Percentiles rank a stretch among this genome's conserved stretches.
Conservation (phyloP, 2,113 vertebrate species). For the Atherinomorus stipes region DNA sequence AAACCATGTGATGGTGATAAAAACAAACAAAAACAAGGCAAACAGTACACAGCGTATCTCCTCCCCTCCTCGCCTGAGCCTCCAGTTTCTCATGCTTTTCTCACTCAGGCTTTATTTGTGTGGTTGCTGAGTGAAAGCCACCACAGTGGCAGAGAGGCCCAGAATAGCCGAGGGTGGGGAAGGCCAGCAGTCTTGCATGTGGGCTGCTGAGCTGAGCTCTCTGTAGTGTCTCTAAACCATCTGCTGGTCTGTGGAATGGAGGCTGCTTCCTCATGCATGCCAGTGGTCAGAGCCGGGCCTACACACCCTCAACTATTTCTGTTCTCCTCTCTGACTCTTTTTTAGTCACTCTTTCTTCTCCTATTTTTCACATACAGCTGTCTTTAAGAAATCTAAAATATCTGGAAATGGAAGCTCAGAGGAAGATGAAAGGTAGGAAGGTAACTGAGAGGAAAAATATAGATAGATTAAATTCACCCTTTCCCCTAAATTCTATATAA, state of each 20-base stretch:
- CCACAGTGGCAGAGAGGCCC: slow-evolving; percentile 65
- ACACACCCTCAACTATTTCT: slow-evolving; percentile 85
- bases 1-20: slow-evolving; percentile 20
- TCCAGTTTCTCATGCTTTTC: slow-evolving; percentile 59
- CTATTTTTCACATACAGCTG: slow-evolving; percentile 32
- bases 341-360: slow-evolving; percentile 45
- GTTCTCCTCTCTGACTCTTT: slow-evolving; percentile 51
- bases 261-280: slow-evolving; percentile 83
- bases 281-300: slow-evolving; percentile 81
- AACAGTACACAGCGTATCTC: slow-evolving; percentile 57
- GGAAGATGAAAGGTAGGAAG: not conserved
- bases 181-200: slow-evolving; percentile 75
- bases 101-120: slow-evolving; percentile 54
- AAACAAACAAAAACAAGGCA: slow-evolving; percentile 25
- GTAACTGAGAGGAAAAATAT: not conserved
- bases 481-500: no score
- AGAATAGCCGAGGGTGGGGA: slow-evolving; percentile 79
- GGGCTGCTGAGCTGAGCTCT: slow-evolving; percentile 70
- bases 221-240: slow-evolving; percentile 71
- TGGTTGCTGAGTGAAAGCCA: slow-evolving; percentile 71
- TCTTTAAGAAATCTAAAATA: slow-evolving; percentile 18
- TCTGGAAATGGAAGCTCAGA: slow-evolving; percentile 25
- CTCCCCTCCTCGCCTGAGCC: slow-evolving; percentile 27
- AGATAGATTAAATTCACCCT: not conserved
- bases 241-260: slow-evolving; percentile 73